A percentile compares a stretch with the other conserved stretches of the same genome.
phyloP scores from a whole-genome alignment of 2,797 vertebrate species.

The Anableps anableps region DNA sequence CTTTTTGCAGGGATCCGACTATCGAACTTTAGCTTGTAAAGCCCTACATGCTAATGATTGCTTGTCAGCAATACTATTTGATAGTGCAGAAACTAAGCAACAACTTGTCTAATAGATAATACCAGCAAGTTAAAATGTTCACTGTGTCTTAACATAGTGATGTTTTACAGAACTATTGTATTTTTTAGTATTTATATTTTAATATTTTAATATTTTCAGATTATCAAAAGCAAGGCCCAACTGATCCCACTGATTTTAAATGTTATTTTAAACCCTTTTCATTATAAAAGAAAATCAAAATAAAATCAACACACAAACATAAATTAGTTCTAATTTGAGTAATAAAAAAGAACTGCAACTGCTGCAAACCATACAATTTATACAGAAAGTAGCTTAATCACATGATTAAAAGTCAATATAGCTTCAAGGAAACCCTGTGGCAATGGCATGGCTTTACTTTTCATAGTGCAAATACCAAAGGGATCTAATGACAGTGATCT shows the following conservation, averaged over 20 bases:
- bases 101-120: not conserved
- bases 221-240: not conserved
- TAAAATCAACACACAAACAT: not conserved
- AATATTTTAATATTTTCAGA: too few relatives aligned
- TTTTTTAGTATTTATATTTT: not conserved
- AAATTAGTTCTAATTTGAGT: not conserved
- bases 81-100: not conserved
- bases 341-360: not conserved
- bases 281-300: not conserved
- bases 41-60: not conserved
- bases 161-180: not conserved
- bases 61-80: not conserved
- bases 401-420: slow-evolving; percentile 25
- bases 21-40: not conserved
- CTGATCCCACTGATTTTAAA: not conserved
- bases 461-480: slow-evolving; percentile 46
- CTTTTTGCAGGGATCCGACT: not conserved
- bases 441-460: slow-evolving; percentile 28
- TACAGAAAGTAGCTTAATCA: not conserved
- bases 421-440: slow-evolving; percentile 23
- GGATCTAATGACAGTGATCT: slow-evolving; percentile 48
- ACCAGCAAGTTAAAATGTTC: not conserved
- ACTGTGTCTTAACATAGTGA: not conserved
- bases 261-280: not conserved
- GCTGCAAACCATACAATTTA: not conserved